Evolutionary conservation across 1,140 invertebrate species (phyloP), one percentile per base, ranked within the genome.

Genomic region (Drosophila tropicalis): DNA sequence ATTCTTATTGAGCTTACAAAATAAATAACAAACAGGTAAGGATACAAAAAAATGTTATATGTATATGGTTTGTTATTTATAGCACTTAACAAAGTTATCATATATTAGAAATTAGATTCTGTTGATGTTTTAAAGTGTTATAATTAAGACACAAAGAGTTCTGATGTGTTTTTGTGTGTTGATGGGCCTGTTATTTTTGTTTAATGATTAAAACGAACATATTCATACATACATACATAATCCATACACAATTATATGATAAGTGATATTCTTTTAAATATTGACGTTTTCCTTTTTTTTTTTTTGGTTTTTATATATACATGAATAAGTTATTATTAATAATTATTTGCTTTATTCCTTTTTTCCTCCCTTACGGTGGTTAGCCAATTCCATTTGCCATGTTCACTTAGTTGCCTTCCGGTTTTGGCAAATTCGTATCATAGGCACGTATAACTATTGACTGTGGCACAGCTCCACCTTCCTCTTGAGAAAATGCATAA

Each of bases 401-500:
- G 29, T 29, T 29, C 6, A 7, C 39, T 83, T 84, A 91, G 64
- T 92, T 92, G 56, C 95, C 96, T 86, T 94, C 95, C 66, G 96
- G 95, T 93, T 97, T 96, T 84, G 96, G 96, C 92, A 96, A 94
- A 92, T 96, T 97, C 70, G 97, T 98, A 93, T 98, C 96, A 95
- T 98, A 98, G 29, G 96, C 96, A 91, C 97, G 95, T 91, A 99
- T 98, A 77, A 98, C 95, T 82, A 97, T 96, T 56, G 97, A 97
- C 93, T 99, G 97, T 22, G 96, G 95, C 47, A 99, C 96, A 81
- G 95, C 96, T 70, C 98, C 98, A 91, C 98, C 96, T 94, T 99
- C 98, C 94, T 99, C 98, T 96, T 99, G 98, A 15, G 98, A 99
- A 94, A 99, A 99, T 72, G 98, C 98, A 94, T 97, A 99, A 70